phyloP scores from a whole-genome alignment of 2,888 invertebrate species.

The Melanotus villosus region DNA sequence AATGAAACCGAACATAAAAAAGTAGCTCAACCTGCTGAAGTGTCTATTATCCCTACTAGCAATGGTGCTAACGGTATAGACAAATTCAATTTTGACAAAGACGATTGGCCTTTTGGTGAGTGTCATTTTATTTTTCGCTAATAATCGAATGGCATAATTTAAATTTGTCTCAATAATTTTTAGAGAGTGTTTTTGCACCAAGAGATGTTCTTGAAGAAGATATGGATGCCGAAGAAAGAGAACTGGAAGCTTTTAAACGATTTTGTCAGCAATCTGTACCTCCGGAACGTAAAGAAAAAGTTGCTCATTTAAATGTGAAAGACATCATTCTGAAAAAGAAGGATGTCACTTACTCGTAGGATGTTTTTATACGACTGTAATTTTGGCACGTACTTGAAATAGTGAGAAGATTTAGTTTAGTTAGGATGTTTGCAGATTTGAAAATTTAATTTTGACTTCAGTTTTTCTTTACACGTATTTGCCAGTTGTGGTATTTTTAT shows the following conservation, averaged over 20 bases:
- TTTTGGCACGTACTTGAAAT: constrained; percentile 33
- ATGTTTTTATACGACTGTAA: constrained; percentile 31
- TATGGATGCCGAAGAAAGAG: constrained; percentile 84
- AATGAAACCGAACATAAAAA: constrained; percentile 57
- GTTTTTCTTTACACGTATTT: neutral
- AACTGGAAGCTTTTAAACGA: constrained; percentile 89
- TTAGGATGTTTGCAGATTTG: constrained; percentile 18
- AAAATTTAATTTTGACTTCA: constrained; percentile 12
- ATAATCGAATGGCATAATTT: constrained; percentile 14
- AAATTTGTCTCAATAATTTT: constrained; percentile 46
- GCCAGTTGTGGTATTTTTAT: constrained; percentile 14
- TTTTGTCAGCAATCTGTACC: constrained; percentile 89
- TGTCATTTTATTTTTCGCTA: constrained; percentile 11
- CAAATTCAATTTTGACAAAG: constrained; percentile 62
- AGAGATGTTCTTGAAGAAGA: constrained; percentile 86
- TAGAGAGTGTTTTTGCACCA: constrained; percentile 83
- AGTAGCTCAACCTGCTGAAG: constrained; percentile 64
- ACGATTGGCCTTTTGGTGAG: constrained; percentile 66
- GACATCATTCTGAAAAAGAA: constrained; percentile 79
- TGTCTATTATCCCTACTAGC: constrained; percentile 65
- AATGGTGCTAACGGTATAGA: constrained; percentile 57
- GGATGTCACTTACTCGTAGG: constrained; percentile 62
- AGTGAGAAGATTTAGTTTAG: constrained; percentile 24
- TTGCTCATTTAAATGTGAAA: constrained; percentile 82
- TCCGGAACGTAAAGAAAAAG: constrained; percentile 82